Evolutionary conservation across 2,888 invertebrate genomes (phyloP), one percentile per base, ranked within the genome.

Genomic region (Drosophila demipolita): DNA sequence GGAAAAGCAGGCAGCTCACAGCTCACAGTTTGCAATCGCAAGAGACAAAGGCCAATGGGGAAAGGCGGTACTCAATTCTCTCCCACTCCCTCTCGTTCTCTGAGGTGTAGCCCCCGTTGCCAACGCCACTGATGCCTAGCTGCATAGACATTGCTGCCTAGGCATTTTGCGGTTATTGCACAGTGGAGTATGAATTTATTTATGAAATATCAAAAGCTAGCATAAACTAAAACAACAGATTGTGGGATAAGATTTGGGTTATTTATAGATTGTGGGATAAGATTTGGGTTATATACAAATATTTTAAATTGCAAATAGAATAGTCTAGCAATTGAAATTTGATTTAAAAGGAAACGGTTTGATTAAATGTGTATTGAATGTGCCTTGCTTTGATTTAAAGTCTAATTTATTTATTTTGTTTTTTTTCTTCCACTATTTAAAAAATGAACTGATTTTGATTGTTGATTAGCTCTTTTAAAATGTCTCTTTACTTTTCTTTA

Each of bases 1-100:
- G 62, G 62, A 71, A 49, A 59, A 54, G 35, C 33, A 65, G 49
- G 36, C 23, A 45, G 33, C 20, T 11, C 57, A 50, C 23, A 55
- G 57, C 53, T 12, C 45, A 45, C 20, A 23, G 45, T 45, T 45
- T 20, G 45, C 20, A 32, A 61, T 55, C 35, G 17, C 42, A 40
- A 57, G 58, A 82, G 87, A 78, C 88, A 84, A 87, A 85, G 87
- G 83, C 85, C 83, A 85, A 84, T 87, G 82, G 73, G 73, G 23
- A 87, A 75, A 70, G 78, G 85, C 72, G 59, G 26, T 60, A 26
- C 33, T 36, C 50, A 20, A 52, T 53, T 40, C 40, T n/a, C 40
- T 32, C 54, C 23, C 53, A 8, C 3, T 15, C 7, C 54, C 12
- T 45, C 35, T 29, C 29, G 9, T 11, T 26, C 50, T 50, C n/a